Evolutionary conservation across 37 sponge, comb jelly and placozoan genomes (phyloP), one percentile per base, ranked within the genome.

Genomic region (Agelas oroides): DNA sequence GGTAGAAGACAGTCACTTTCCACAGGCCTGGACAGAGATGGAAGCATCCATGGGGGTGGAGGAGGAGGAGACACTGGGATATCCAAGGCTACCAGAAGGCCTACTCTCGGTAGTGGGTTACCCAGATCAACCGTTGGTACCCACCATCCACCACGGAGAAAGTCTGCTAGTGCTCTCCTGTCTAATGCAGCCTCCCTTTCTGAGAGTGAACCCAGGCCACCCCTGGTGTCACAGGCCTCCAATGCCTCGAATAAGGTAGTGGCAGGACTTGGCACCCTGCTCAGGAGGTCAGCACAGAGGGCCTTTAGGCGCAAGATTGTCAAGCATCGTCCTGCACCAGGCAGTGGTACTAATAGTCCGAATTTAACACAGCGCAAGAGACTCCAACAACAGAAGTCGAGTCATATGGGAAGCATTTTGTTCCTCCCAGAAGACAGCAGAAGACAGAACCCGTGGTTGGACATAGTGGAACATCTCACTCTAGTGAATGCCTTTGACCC

Each of bases 401-500:
- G 39, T 41, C 31, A 23, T 2, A 52, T 46, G 20, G 20, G 64
- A n/a, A 35, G 38, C 68, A 3, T 34, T 3, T 20, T 33, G 54
- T 59, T 41, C n/a, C 1, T 36, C 15, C 24, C 53, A 6, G 87
- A 87, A 31, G 80, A 79, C 27, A 27, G 40, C 46, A 35, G 64
- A 37, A 16, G 23, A 1, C n/a, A 79, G 20, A 79, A 55, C 39
- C 81, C 87, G 0, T 87, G 87, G 87, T 58, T 87, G 63, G 81
- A 80, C 18, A 34, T 79, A 1, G 69, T 87, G 18, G 87, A 87
- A 46, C 80, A 87, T 36, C 30, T 87, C 5, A 39, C 73, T 18
- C 21, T 74, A 1, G 62, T 53, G 8, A 65, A 87, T n/a, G 53
- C 70, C 12, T 39, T 59, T 14, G 70, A 71, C 21, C 36, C 56